Conservation (phyloP, 2,888 invertebrate genomes). For the Bibio marci region DNA sequence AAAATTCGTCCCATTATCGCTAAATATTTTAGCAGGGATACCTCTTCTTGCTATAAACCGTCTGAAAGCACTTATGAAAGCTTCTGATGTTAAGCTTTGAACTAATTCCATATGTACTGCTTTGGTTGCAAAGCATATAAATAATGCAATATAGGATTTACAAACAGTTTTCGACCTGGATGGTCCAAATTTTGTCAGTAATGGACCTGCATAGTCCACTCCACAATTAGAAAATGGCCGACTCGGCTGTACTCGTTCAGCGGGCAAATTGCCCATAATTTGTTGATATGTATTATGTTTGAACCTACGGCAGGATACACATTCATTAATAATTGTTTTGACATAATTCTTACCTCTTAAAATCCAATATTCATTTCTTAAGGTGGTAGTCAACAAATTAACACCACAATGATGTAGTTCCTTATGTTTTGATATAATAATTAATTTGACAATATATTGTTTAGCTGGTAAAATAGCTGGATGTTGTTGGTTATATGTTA, state of each 20-base stretch:
- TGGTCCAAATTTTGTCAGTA: slow-evolving; percentile 6
- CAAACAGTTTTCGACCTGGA: too few relatives aligned
- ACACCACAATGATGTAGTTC: too few relatives aligned
- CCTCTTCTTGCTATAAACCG: neutral
- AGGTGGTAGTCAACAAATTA: too few relatives aligned
- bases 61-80: neutral
- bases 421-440: too few relatives aligned
- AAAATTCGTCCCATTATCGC: neutral
- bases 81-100: neutral
- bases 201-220: slow-evolving; percentile 13
- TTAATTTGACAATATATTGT: too few relatives aligned
- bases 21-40: neutral
- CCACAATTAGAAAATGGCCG: slow-evolving; percentile 13
- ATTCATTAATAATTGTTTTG: too few relatives aligned
- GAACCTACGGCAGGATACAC: too few relatives aligned
- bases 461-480: too few relatives aligned
- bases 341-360: too few relatives aligned
- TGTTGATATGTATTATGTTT: too few relatives aligned
- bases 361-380: too few relatives aligned
- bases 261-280: slow-evolving; percentile 10
- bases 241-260: slow-evolving; percentile 7
- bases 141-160: neutral
- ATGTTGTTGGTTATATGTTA: too few relatives aligned
- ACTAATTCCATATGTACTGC: neutral
- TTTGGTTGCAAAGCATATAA: neutral